These are phyloP conservation scores for Ophion ventricosus DNA, from an alignment of 2,888 invertebrate genomes.

Conservation along the genomic window DNA sequence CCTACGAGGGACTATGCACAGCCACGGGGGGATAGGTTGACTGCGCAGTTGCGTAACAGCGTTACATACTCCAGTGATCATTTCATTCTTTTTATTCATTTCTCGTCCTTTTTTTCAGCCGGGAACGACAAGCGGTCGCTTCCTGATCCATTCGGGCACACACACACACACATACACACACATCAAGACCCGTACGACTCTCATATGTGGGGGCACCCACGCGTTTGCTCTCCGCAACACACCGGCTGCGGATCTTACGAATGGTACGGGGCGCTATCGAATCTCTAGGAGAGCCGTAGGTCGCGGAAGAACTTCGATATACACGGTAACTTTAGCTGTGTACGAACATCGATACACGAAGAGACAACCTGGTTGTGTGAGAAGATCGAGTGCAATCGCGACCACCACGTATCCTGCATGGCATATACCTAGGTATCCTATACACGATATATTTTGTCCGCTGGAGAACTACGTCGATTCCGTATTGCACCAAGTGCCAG, in stretches of 20 bases:
- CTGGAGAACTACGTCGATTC: slow-evolving; percentile 46
- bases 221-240: slow-evolving; percentile 45
- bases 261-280: slow-evolving; percentile 58
- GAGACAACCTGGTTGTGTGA: slow-evolving; percentile 21
- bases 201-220: slow-evolving; percentile 59
- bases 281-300: slow-evolving; percentile 60
- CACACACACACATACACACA: slow-evolving; percentile 35
- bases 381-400: slow-evolving; percentile 56
- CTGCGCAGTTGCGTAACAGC: slow-evolving; percentile 56
- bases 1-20: slow-evolving; percentile 34
- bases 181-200: slow-evolving; percentile 22
- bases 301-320: slow-evolving; percentile 58
- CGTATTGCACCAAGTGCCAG: slow-evolving; percentile 37
- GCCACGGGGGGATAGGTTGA: slow-evolving; percentile 49
- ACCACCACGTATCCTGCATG: slow-evolving; percentile 49
- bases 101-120: slow-evolving; percentile 25
- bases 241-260: slow-evolving; percentile 59
- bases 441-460: slow-evolving; percentile 31
- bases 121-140: slow-evolving; percentile 54
- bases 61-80: slow-evolving; percentile 26
- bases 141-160: slow-evolving; percentile 65
- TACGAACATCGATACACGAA: slow-evolving; percentile 23
- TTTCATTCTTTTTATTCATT: slow-evolving; percentile 16
- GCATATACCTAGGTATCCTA: slow-evolving; percentile 13
- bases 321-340: slow-evolving; percentile 5